These are phyloP conservation scores for Hesperophylax magnus DNA, from an alignment of 1,140 invertebrate genomes.

Conservation along the genomic window DNA sequence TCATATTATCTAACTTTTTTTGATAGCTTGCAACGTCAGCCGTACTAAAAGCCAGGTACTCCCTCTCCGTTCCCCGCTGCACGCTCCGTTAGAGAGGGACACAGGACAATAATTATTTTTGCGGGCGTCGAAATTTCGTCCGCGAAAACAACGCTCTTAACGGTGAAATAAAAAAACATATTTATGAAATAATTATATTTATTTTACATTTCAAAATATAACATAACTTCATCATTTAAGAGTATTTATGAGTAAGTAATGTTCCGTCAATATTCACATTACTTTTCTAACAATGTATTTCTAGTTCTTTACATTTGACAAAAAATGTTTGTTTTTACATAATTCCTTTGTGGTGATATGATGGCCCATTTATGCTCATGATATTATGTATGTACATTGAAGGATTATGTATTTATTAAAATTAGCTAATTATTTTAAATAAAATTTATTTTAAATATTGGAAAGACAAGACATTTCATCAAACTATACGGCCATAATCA, in stretches of 20 bases:
- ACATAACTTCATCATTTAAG: slow-evolving; percentile 18
- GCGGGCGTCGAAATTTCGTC: no score
- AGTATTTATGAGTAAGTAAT: slow-evolving; percentile 23
- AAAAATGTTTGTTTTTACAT: neutral
- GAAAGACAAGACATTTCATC: neutral
- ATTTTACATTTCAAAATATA: slow-evolving; percentile 34
- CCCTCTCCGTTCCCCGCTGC: no score
- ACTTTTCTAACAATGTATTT: slow-evolving; percentile 8
- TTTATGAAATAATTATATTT: slow-evolving; percentile 21
- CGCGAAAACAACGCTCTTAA: no score
- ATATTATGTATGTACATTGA: neutral
- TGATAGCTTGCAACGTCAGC: no score
- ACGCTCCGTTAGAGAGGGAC: no score
- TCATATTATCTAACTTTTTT: no score
- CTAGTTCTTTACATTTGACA: neutral
- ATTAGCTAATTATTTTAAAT: neutral
- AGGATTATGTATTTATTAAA: neutral
- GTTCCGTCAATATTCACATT: neutral
- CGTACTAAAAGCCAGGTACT: no score
- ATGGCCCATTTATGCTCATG: neutral
- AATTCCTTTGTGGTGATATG: neutral
- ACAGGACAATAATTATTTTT: no score
- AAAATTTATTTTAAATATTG: neutral
- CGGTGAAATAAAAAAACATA: neutral
- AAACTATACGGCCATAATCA: no score